A percentile compares a stretch with the other conserved stretches of the same genome.
These are phyloP conservation scores for Palaemon carinicauda DNA, from an alignment of 1,140 invertebrate genomes.

Conservation along the genomic window DNA sequence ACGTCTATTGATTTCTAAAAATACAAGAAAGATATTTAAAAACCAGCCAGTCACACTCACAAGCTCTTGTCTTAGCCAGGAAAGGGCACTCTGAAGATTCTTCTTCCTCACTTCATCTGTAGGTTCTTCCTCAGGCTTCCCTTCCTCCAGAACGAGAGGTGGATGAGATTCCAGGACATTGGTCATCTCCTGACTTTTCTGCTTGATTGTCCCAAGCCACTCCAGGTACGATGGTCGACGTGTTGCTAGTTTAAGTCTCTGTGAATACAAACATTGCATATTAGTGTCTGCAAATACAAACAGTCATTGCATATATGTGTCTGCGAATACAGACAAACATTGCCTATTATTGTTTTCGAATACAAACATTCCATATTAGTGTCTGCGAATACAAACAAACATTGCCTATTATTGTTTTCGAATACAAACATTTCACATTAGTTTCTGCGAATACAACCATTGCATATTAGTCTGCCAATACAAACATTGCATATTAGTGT, in stretches of 20 bases:
- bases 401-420: no score
- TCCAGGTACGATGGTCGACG: conserved; percentile 38
- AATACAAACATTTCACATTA: no score
- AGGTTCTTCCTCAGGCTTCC: conserved; percentile 16
- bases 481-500: no score
- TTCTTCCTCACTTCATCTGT: conserved; percentile 20
- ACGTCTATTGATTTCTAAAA: background rate
- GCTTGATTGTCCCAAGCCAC: conserved; percentile 12
- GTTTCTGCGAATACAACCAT: no score
- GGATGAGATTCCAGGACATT: conserved; percentile 19
- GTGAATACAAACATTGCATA: background rate
- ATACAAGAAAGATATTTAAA: background rate
- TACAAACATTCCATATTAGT: no score
- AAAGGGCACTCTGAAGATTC: conserved; percentile 30
- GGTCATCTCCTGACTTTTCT: background rate
- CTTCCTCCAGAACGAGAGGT: conserved; percentile 13
- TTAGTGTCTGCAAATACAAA: no score
- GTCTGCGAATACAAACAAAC: no score
- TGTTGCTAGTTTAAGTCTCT: conserved; percentile 33
- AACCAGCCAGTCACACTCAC: background rate
- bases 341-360: no score
- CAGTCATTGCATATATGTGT: no score
- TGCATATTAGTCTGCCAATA: no score
- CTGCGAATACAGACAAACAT: no score
- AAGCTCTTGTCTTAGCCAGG: conserved; percentile 39